phyloP scores from a whole-genome alignment of 2,113 vertebrate genomes.

The Pogona vitticeps region DNA sequence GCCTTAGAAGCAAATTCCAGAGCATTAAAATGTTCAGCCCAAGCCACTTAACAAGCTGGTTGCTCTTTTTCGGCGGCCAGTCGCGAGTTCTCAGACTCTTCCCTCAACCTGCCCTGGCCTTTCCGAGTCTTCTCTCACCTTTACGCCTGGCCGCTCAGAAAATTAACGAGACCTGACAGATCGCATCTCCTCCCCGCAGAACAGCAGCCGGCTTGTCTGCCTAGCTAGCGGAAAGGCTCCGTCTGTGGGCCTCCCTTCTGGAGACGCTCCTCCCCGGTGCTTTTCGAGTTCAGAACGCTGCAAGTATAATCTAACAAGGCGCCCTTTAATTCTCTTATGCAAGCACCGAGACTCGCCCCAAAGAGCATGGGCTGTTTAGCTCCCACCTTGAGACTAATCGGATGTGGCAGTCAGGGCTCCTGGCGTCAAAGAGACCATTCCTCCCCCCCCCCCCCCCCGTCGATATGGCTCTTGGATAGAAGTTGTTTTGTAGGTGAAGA shows the following conservation, averaged over 20 bases:
- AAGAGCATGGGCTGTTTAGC: background rate
- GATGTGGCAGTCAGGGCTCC: background rate
- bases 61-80: background rate
- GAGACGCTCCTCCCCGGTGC: too few relatives aligned
- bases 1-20: background rate
- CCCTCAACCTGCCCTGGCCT: background rate
- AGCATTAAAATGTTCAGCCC: background rate
- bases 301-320: background rate
- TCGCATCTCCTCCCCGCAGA: conserved; percentile 12
- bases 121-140: background rate
- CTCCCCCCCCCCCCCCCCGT: too few relatives aligned
- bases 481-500: too few relatives aligned
- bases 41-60: background rate
- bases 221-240: background rate
- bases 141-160: background rate
- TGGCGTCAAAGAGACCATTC: too few relatives aligned
- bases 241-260: background rate
- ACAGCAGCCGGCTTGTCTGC: background rate
- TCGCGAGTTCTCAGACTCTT: background rate
- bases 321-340: background rate
- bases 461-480: too few relatives aligned
- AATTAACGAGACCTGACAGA: background rate
- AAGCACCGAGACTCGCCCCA: background rate
- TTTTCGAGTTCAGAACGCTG: accelerated
- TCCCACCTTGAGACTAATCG: background rate